These are phyloP conservation scores for Lutraria lutraria DNA, from an alignment of 2,888 invertebrate genomes.

Conservation along the genomic window DNA sequence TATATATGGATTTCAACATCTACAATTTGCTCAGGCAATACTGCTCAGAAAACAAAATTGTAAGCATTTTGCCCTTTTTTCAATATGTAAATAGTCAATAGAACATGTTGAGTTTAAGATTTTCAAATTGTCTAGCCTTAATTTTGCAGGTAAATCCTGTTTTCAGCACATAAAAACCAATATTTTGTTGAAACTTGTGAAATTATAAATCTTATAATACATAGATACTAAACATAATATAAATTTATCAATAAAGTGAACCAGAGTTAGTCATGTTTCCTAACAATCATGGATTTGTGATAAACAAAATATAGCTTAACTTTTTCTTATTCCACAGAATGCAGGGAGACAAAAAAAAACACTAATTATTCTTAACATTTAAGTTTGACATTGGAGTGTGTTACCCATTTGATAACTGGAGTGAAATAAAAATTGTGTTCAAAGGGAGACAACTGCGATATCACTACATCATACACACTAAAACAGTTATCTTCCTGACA, in stretches of 20 bases:
- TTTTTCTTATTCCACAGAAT: neutral
- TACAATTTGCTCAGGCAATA: neutral
- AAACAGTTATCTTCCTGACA: neutral
- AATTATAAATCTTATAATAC: neutral
- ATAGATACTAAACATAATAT: neutral
- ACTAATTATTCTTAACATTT: neutral
- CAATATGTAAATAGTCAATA: neutral
- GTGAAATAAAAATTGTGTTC: neutral
- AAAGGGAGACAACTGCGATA: slow-evolving; percentile 1
- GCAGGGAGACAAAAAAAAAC: neutral
- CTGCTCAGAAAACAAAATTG: neutral
- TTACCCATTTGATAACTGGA: neutral
- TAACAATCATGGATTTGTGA: neutral
- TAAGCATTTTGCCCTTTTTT: neutral
- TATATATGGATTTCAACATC: neutral
- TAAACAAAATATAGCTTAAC: neutral
- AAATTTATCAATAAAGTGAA: neutral
- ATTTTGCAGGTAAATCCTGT: neutral
- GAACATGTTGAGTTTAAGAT: neutral
- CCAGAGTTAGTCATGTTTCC: neutral
- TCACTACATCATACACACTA: neutral
- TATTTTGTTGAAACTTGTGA: neutral
- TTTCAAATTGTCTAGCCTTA: neutral
- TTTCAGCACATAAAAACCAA: neutral
- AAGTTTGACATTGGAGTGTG: no score